Evolutionary conservation across 2,113 vertebrate species (phyloP).

Genomic region (Petromus typicus): DNA sequence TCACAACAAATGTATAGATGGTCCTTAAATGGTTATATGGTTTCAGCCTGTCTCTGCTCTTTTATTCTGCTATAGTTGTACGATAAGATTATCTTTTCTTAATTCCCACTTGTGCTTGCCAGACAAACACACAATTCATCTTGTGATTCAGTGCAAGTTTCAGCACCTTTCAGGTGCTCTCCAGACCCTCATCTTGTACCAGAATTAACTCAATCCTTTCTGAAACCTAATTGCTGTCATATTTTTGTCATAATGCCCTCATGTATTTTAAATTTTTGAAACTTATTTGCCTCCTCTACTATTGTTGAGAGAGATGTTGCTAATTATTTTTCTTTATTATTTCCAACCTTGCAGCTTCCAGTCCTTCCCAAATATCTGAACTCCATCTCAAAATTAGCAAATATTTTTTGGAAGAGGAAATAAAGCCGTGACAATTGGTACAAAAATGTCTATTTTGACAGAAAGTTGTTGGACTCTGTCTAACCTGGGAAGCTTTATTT

Average conservation of each 20-base stretch:
- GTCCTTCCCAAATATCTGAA: neutral
- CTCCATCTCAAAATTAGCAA: neutral
- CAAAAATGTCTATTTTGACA: slow-evolving; percentile 31
- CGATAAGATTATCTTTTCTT: neutral
- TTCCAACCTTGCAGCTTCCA: neutral
- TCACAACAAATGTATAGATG: neutral
- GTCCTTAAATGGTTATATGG: neutral
- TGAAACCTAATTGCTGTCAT: neutral
- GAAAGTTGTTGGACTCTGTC: slow-evolving; percentile 61
- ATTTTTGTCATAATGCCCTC: slow-evolving; percentile 31
- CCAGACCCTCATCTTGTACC: neutral
- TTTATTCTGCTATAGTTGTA: slow-evolving; percentile 13
- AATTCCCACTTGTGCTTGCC: neutral
- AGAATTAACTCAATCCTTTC: neutral
- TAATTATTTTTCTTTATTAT: slow-evolving; percentile 33
- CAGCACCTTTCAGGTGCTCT: neutral
- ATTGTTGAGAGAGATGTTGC: neutral
- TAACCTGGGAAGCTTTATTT: neutral
- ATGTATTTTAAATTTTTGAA: slow-evolving; percentile 37
- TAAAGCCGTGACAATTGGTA: slow-evolving; percentile 18
- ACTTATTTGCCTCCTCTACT: neutral
- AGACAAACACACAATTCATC: neutral
- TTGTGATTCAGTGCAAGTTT: slow-evolving; percentile 21
- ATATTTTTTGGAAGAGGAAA: slow-evolving; percentile 41
- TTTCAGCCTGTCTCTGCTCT: neutral